A percentile compares a stretch with the other conserved stretches of the same genome.
Evolutionary conservation across 2,797 vertebrate species (phyloP).

Genomic region (Onychomys arenicola): DNA sequence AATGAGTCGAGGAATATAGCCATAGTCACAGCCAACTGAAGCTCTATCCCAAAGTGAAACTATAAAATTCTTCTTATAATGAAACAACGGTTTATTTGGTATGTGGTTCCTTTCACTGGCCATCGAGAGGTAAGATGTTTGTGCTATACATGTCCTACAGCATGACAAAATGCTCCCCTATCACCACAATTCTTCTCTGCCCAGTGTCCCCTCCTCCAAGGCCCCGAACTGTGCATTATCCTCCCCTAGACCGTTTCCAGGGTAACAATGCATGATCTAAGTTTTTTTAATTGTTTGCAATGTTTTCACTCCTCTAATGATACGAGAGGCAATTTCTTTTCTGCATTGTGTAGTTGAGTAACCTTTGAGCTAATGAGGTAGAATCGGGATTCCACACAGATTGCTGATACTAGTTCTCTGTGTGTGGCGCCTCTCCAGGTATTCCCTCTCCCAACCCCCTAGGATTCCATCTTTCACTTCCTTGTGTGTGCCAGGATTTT

Average conservation of each 20-base stretch:
- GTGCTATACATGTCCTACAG: not conserved
- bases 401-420: not conserved
- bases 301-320: not conserved
- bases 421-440: no score
- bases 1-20: not conserved
- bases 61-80: not conserved
- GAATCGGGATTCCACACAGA: not conserved
- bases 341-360: not conserved
- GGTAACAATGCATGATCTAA: not conserved
- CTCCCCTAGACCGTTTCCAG: not conserved
- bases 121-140: conserved; percentile 6
- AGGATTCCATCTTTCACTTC: not conserved
- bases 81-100: not conserved
- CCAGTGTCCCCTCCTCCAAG: not conserved
- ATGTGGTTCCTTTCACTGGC: not conserved
- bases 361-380: not conserved
- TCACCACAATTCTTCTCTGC: not conserved
- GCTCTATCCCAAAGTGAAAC: not conserved
- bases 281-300: not conserved
- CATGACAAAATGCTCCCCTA: not conserved
- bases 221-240: not conserved
- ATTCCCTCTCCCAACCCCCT: not conserved
- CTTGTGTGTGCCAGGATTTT: not conserved
- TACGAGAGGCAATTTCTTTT: not conserved
- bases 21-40: not conserved